Percentiles rank a stretch among this genome's conserved stretches.
Evolutionary conservation across 2,888 invertebrate species (phyloP).

Genomic region (Phengaris arion): DNA sequence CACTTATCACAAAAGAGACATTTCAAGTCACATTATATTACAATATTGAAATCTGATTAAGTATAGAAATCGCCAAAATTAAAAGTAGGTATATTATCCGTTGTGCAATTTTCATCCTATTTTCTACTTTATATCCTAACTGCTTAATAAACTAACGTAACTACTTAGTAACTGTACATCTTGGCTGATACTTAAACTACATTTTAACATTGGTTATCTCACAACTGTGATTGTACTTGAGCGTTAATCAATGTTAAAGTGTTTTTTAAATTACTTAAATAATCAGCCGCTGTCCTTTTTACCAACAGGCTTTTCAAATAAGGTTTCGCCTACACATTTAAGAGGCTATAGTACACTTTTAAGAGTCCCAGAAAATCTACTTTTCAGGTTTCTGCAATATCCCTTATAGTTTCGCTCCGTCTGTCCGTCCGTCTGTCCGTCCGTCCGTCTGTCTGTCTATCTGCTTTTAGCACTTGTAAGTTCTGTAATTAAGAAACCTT

Average conservation of each 20-base stretch:
- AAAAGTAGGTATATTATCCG: slow-evolving; percentile 16
- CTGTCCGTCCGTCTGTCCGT: no score
- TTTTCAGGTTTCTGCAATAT: no score
- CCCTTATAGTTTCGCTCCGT: no score
- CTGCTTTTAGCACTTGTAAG: no score
- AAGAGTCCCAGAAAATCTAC: no score
- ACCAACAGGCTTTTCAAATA: background rate
- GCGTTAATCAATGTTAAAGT: background rate
- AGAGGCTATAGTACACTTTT: no score
- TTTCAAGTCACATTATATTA: slow-evolving; percentile 15
- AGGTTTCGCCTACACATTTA: no score
- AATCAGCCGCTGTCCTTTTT: background rate
- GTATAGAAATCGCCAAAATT: slow-evolving; percentile 25
- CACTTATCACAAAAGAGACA: slow-evolving; percentile 11
- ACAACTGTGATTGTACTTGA: background rate
- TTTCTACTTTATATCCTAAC: slow-evolving; percentile 49
- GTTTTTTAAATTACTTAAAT: background rate
- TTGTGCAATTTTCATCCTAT: slow-evolving; percentile 27
- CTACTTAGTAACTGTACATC: slow-evolving; percentile 50
- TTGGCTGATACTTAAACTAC: slow-evolving; percentile 30
- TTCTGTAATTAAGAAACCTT: no score
- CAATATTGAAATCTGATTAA: slow-evolving; percentile 6
- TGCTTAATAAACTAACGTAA: slow-evolving; percentile 57
- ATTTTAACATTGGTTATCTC: background rate
- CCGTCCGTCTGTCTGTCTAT: no score